Evolutionary conservation across 1,140 invertebrate species (phyloP), one percentile per base, ranked within the genome.

Genomic region (Lasioglossum baleicum): DNA sequence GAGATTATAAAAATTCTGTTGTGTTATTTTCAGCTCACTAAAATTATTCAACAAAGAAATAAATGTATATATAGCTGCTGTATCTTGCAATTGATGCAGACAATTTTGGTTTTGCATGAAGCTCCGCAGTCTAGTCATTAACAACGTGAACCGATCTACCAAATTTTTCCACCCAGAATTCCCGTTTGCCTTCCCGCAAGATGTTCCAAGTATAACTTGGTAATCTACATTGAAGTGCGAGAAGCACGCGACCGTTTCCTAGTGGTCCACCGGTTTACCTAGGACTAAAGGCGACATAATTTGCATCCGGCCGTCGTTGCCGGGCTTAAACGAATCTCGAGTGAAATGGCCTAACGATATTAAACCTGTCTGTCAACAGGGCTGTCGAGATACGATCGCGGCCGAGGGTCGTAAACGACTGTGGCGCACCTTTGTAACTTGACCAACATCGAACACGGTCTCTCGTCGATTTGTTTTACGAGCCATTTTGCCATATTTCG

Each of bases 401-500:
- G 42, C 53, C 31, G 71, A 80, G 64, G 56, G 42, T 80, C 78
- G 64, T 80, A 80, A 80, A 80, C 78, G 70, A 70, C 40, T 48
- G 70, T 7, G 69, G 70, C 70, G n/a, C 78, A 74, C 71, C 78
- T 80, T 80, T 74, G 78, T 75, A 80, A 80, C 78, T 66, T 74
- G 72, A 65, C 78, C 72, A 80, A 80, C 72, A 68, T 74, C 78
- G 78, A 80, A 80, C 44, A 48, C 44, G 56, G 63, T 68, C 63
- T 10, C 71, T 80, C 53, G 72, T 80, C 78, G 78, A 80, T 80
- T 80, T 80, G 78, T 75, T 80, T 80, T 80, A 80, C 65, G 78
- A 80, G 72, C 78, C 78, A 75, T 74, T 80, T 80, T 74, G 71
- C 72, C 72, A 74, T 74, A 72, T 72, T 75, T 74, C 71, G 78